Percentiles rank a stretch among this genome's conserved stretches.
Evolutionary conservation across 2,888 invertebrate genomes (phyloP).

Genomic region (Thecocarcelia acutangulata): DNA sequence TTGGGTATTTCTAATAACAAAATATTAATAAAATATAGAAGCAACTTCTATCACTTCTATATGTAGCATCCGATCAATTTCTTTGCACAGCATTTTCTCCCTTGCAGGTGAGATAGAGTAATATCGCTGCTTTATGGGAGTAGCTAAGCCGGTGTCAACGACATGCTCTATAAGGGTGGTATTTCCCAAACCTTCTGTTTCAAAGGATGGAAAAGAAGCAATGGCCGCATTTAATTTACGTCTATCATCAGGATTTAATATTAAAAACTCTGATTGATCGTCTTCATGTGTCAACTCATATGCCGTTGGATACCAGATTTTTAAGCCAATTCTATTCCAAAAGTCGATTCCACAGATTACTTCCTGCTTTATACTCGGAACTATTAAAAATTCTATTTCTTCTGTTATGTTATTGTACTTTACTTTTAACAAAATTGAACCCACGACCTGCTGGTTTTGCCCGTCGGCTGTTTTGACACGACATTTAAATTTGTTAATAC

Average conservation of each 20-base stretch:
- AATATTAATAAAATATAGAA: too few species aligned
- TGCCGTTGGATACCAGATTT: neutral
- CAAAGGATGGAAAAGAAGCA: neutral
- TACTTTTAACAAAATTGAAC: too few species aligned
- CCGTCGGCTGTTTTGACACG: too few species aligned
- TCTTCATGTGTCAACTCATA: neutral
- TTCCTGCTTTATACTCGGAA: constrained; percentile 1
- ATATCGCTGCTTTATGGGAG: constrained; percentile 27
- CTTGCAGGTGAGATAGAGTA: constrained; percentile 10
- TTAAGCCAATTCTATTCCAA: neutral
- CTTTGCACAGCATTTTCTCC: constrained; percentile 1
- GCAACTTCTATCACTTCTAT: constrained; percentile 17
- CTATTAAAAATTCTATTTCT: neutral
- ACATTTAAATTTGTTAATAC: neutral
- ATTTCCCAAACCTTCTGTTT: constrained; percentile 6
- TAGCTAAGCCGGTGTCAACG: constrained; percentile 13
- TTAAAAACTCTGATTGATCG: neutral
- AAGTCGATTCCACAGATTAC: constrained; percentile 27
- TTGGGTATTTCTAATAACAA: too few species aligned
- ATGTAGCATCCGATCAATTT: constrained; percentile 32
- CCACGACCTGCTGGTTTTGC: too few species aligned
- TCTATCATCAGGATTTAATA: neutral
- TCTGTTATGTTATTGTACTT: too few species aligned
- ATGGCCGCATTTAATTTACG: neutral
- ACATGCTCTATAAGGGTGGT: constrained; percentile 17